Base-by-base conservation (phyloP, 2,113 vertebrate genomes). In the Antechinus stuartii region DNA sequence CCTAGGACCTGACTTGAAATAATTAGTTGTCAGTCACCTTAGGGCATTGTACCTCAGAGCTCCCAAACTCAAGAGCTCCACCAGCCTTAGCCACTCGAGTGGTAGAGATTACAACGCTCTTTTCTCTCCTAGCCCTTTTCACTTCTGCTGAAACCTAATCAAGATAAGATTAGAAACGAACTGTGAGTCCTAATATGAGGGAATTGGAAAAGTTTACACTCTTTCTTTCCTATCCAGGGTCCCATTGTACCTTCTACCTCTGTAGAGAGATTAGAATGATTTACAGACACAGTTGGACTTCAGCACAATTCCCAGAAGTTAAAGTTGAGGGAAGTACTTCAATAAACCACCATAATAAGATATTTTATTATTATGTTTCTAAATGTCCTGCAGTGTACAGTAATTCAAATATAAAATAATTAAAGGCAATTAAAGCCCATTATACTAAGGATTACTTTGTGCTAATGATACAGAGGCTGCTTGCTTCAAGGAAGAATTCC, bases 341-440 rank as follows among this genome's bases (percentile, higher is more conserved):
- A 98, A 92, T 97, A 97, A 98, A 97, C 96, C 92, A 96, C 95
- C 93, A 96, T 98, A 98, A 98, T 97, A 98, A 98, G 96, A 96
- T 97, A 98, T 98, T 98, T 98, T 97, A 98, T 98, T 98, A 96
- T 98, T 97, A 98, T 98, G 94, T 89, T 98, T 98, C 94, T 98
- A 98, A 98, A 97, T 97, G 97, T 98, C 96, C 97, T 98, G 84
- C 95, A 97, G 96, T 98, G 96, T 98, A 98, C 0, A 0, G 96
- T 96, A 98, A 98, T 98, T 98, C 97, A 98, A 94, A 98, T 97
- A 97, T 98, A 98, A 98, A 98, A 98, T 98, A 98, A 98, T 98
- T 98, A 98, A 98, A 97, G 95, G 95, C 98, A 98, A 98, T 98
- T 98, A 98, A 98, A 98, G 95, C 68, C 93, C 96, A 97, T 98